Percentiles rank a stretch among this genome's conserved stretches.
These are phyloP conservation scores for Regulus satrapa DNA, from an alignment of 2,113 vertebrate genomes.

Conservation along the genomic window DNA sequence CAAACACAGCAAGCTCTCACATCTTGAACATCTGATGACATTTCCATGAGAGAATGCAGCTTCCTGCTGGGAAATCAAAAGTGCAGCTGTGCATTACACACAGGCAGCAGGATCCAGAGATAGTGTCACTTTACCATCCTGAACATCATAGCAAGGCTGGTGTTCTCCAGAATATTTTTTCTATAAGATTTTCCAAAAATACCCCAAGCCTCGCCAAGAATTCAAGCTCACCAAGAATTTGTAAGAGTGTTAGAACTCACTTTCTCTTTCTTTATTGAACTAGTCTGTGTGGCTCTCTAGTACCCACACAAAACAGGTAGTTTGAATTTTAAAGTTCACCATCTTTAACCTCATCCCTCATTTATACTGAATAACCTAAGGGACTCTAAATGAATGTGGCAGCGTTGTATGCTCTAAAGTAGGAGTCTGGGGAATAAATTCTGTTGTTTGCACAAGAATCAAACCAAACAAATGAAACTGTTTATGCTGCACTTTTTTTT, in stretches of 20 bases:
- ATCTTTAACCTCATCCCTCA: not conserved
- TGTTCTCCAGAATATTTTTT: not conserved
- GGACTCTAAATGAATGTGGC: not conserved
- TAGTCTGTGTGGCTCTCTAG: not conserved
- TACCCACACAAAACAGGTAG: not conserved
- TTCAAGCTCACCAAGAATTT: not conserved
- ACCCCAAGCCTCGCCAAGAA: too few relatives aligned
- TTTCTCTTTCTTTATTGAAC: not conserved
- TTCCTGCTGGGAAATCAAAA: not conserved
- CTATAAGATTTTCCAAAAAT: accelerated
- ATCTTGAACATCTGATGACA: not conserved
- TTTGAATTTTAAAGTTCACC: not conserved
- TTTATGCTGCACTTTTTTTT: not conserved
- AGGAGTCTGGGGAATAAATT: not conserved
- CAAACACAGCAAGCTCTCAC: not conserved
- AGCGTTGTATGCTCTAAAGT: not conserved
- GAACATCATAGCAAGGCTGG: not conserved
- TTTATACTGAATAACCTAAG: not conserved
- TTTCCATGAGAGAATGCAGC: not conserved
- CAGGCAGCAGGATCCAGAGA: not conserved
- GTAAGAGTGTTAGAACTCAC: not conserved
- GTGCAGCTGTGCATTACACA: not conserved
- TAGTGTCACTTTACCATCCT: not conserved
- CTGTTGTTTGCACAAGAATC: not conserved
- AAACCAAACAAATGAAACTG: not conserved